Base-by-base conservation (phyloP, 2,113 vertebrate species). In the Todiramphus saurophagus region DNA sequence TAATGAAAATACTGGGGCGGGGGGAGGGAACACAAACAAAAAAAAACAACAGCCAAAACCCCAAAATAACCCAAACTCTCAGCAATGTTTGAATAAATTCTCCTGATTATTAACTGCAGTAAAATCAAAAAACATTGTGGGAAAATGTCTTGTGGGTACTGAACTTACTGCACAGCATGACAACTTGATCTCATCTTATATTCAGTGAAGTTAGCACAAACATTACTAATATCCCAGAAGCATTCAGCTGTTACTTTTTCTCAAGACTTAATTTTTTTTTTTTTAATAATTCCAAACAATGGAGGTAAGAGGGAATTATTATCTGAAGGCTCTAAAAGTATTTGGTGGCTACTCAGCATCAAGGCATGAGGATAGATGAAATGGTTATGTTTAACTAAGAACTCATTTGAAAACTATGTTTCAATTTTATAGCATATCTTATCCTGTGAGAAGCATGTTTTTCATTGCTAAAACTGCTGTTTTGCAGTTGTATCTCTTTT, bases 161-260 rank as follows among this genome's bases (percentile, higher is more conserved):
- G 94, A 96, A 83, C n/a, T 68, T 83, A 63, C 39, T 91, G 44
- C 39, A 90, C 28, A 93, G 17, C 33, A 48, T 82, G 86, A 83
- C 81, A 97, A 68, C 68, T 96, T 91, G 77, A 96, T 86, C 43
- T 95, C 87, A 96, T 93, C 69, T 95, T 55, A 67, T 76, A 92
- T 96, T 96, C 91, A 94, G 31, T 60, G 60, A 96, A 91, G 46
- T 76, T 53, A 92, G 41, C 62, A 68, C 78, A 94, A 95, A 95
- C 88, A 28, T 88, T 94, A 73, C 85, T 89, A 94, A 91, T 81
- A 92, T 78, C 85, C 53, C 64, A 93, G 60, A 95, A 96, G 37
- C 24, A 87, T 89, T 95, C 76, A 91, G 51, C 67, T 93, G 59
- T 77, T 97, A 80, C 16, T 70, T 91, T 83, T 87, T 43, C 58